Evolutionary conservation across 2,113 vertebrate species (phyloP).

Genomic region (Neofelis nebulosa): DNA sequence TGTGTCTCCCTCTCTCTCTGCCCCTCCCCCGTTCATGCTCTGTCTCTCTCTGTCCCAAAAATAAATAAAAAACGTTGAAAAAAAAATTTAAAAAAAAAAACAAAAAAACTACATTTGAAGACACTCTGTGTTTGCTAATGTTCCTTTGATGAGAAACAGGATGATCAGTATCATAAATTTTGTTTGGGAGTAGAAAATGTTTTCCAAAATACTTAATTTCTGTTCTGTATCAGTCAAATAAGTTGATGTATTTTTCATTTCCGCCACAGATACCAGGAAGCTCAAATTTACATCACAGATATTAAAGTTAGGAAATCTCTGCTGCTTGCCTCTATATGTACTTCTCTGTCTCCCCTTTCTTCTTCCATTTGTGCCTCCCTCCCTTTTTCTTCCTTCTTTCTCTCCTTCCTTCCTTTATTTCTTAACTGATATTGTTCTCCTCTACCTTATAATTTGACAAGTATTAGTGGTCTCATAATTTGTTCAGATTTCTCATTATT

Average conservation of each 20-base stretch:
- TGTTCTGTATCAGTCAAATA: background rate
- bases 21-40: too few species aligned
- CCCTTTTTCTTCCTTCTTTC: background rate
- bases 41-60: too few species aligned
- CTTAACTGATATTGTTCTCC: background rate
- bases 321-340: background rate
- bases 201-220: background rate
- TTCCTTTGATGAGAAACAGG: background rate
- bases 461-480: background rate
- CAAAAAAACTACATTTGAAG: background rate
- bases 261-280: background rate
- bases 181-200: background rate
- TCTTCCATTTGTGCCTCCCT: too few species aligned
- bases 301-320: background rate
- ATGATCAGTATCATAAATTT: background rate
- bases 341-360: background rate
- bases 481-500: background rate
- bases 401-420: background rate
- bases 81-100: too few species aligned
- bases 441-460: background rate
- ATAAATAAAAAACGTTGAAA: too few species aligned
- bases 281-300: background rate
- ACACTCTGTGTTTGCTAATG: background rate
- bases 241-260: background rate
- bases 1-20: too few species aligned